Base-by-base conservation (phyloP, 2,113 vertebrate genomes). In the Saimiri boliviensis region DNA sequence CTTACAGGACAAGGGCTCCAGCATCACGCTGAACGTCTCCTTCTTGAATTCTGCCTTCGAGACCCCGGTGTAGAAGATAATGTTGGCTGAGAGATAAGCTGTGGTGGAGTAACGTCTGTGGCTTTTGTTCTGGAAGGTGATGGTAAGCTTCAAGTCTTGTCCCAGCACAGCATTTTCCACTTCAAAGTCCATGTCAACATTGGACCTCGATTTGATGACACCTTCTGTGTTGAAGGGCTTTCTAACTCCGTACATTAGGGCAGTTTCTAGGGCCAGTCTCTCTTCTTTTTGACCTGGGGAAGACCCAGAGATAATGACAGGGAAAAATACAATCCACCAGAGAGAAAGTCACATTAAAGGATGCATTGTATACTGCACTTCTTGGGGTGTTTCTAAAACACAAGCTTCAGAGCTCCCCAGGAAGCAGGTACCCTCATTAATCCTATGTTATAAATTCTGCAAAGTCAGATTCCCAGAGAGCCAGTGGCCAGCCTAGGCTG, bases 41-140 rank as follows among this genome's bases (percentile, higher is more conserved):
- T 99, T 99, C 98, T 99, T 98, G 98, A 99, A 99, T 95, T 99
- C 99, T 0, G 68, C 91, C 92, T 99, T 99, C 58, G 98, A 47
- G 81, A 99, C 99, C 17, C 99, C 99, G 0, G 99, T 99, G 80
- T 99, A 99, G 97, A 99, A 99, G 86, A 99, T 99, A 96, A 99
- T 98, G 49, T 96, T 99, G 81, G 99, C 99, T 0, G 98, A 99
- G 96, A 99, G 93, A 96, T 99, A 99, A n/a, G 98, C 86, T 0
- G 98, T 97, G 54, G 98, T 91, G 0, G 98, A 99, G 92, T 99
- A 99, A 0, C 0, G 52, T 85, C 98, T 96, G 20, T 66, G 47
- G 40, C 99, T 99, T 32, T 68, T 97, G 98, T 99, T 99, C 88
- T 93, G 97, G 96, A 99, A 99, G 96, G 98, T 99, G 98, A 99